phyloP scores from a whole-genome alignment of 2,888 invertebrate genomes.

The Acrobasis suavella region DNA sequence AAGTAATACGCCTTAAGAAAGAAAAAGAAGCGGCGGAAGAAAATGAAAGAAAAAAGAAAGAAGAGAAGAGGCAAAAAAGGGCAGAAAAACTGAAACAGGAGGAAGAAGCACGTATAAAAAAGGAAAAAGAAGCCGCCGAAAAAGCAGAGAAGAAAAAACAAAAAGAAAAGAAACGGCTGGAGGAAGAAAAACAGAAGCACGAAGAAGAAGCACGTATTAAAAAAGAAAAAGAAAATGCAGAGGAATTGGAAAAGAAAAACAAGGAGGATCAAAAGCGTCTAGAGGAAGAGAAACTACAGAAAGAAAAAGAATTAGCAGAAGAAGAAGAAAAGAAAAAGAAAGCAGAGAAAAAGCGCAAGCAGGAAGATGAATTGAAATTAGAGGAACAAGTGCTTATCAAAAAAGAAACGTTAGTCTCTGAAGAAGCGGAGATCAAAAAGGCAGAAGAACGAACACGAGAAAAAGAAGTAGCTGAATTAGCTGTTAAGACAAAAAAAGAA shows the following conservation, averaged over 20 bases:
- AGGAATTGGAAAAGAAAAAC: slow-evolving; percentile 20
- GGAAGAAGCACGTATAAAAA: slow-evolving; percentile 20
- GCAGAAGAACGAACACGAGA: slow-evolving; percentile 26
- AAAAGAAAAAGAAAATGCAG: slow-evolving; percentile 34
- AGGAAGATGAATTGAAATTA: slow-evolving; percentile 7
- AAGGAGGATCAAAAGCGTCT: slow-evolving; percentile 15
- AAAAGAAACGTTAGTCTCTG: slow-evolving; percentile 23
- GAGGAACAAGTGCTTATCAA: neutral
- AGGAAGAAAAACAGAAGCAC: slow-evolving; percentile 18
- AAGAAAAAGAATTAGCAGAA: slow-evolving; percentile 21
- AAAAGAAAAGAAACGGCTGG: slow-evolving; percentile 12
- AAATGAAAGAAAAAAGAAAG: slow-evolving; percentile 28
- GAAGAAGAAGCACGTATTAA: slow-evolving; percentile 30
- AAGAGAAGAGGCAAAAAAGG: slow-evolving; percentile 29
- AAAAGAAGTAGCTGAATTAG: slow-evolving; percentile 12
- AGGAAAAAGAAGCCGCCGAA: slow-evolving; percentile 16
- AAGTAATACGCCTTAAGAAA: slow-evolving; percentile 23
- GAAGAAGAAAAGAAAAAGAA: slow-evolving; percentile 20
- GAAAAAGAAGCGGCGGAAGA: slow-evolving; percentile 19
- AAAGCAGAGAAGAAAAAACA: slow-evolving; percentile 18
- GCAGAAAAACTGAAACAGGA: neutral
- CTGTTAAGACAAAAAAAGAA: slow-evolving; percentile 17
- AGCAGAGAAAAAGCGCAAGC: slow-evolving; percentile 13
- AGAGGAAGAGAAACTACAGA: slow-evolving; percentile 16
- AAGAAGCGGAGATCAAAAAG: slow-evolving; percentile 20